Base-by-base conservation (phyloP, 2,888 invertebrate species). In the Volucella inflata region DNA sequence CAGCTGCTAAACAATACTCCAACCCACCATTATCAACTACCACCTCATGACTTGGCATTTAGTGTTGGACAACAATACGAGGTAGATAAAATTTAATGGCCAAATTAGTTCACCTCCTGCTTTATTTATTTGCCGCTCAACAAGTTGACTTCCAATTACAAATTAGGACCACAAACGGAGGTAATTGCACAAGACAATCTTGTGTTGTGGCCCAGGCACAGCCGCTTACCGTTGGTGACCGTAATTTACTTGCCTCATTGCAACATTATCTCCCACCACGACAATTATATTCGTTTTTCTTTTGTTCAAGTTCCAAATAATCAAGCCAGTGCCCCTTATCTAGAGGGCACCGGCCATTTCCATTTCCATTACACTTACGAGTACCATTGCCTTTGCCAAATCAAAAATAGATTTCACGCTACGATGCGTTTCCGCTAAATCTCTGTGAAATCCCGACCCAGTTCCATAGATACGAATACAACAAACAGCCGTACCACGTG, bases 71-170 rank as follows among this genome's bases (percentile, higher is more conserved):
- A 71, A 78, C 72, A 64, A 64, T 48, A 70, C 57, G 14, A 53
- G 10, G 40, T 44, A 59, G 70, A 74, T 74, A 70, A 65, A 64
- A 70, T 74, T 74, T 74, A 79, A 68, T 84, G 70, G 51, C 65
- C 62, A 84, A 84, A 84, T 84, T 79, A 84, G 84, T 84, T 84
- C 84, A 79, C 80, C 84, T 75, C 57, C 8, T 79, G 84, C 75
- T 80, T 84, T 79, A 70, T 84, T 84, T 84, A 84, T 80, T 84
- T 80, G 79, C 75, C 60, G 75, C 65, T 76, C 84, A 84, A 75
- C 84, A 71, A 84, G 84, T 84, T 79, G 80, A 60, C 75, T 84
- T 60, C 70, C 53, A 75, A 55, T 75, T 55, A 79, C 84, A 84
- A 84, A 79, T 84, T 79, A 84, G 84, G 84, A 84, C 84, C 84